These are phyloP conservation scores for Ischnus inquisitorius DNA, from an alignment of 2,888 invertebrate species.

Conservation along the genomic window DNA sequence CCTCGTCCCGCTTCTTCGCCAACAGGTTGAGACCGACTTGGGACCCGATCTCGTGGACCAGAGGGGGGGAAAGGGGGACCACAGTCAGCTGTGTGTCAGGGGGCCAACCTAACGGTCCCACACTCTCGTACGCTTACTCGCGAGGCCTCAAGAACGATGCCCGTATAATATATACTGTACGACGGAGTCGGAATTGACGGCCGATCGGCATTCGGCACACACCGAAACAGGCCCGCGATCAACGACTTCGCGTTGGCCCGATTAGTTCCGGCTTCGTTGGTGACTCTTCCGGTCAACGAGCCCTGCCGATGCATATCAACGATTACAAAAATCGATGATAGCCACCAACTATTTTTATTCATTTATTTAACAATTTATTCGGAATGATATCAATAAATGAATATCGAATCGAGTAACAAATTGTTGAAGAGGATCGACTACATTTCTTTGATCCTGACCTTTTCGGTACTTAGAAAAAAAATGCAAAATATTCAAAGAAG, in stretches of 20 bases:
- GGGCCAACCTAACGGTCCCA: slow-evolving; percentile 83
- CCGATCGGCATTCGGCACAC: slow-evolving; percentile 12
- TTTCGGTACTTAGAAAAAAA: too few relatives aligned
- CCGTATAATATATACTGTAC: slow-evolving; percentile 4
- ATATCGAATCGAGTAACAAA: too few relatives aligned
- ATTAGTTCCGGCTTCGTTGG: slow-evolving; percentile 18
- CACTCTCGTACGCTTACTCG: slow-evolving; percentile 59
- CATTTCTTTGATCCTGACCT: too few relatives aligned
- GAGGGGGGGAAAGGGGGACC: slow-evolving; percentile 26
- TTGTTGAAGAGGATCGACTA: too few relatives aligned
- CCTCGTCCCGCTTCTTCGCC: slow-evolving; percentile 41
- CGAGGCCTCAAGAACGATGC: slow-evolving; percentile 38
- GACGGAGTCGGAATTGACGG: slow-evolving; percentile 16
- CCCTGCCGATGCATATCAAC: neutral
- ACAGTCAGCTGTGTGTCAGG: slow-evolving; percentile 80
- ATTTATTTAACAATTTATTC: too few relatives aligned
- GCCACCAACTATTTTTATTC: too few relatives aligned
- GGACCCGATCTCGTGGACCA: slow-evolving; percentile 28
- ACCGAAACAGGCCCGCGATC: neutral
- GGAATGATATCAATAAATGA: too few relatives aligned
- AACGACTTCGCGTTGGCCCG: slow-evolving; percentile 8
- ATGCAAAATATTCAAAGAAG: too few relatives aligned
- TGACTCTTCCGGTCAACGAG: neutral
- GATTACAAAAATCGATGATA: too few relatives aligned
- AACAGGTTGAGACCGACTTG: slow-evolving; percentile 58